Evolutionary conservation across 2,113 vertebrate genomes (phyloP), one percentile per base, ranked within the genome.

Genomic region (Baryphthengus martii): DNA sequence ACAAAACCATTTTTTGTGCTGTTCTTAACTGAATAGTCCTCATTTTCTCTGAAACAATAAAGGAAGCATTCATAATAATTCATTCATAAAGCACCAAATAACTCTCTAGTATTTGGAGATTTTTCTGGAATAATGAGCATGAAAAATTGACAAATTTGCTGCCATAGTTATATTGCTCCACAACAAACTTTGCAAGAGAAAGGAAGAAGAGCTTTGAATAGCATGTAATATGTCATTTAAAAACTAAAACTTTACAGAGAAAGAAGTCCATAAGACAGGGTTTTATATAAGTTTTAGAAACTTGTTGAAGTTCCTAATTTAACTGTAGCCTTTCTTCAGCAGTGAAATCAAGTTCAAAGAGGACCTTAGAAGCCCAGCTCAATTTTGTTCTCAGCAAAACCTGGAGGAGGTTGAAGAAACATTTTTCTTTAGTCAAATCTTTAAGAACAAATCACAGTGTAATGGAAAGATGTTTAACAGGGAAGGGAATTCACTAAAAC

Each of bases 261-360:
- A 78, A 72, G 35, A 89, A 89, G 49, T 85, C 71, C 16, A 11
- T 63, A 85, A 84, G 58, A 50, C 19, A 70, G 29, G 29, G 11
- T 88, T 94, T 94, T 95, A 82, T 89, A 21, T 66, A 96, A 95
- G 85, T 87, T 96, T 97, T 67, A 82, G 71, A 95, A 97, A 96
- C 62, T 88, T 93, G 79, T 67, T 87, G 67, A 92, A 94, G 74
- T 49, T 88, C 29, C 67, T 95, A 93, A 96, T 96, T 96, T 96
- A 93, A 89, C 66, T 71, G 62, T 39, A 95, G 50, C 37, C 63
- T 96, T 96, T 94, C 89, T 96, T 94, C 87, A 83, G 67, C 88
- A 79, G 62, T 62, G 62, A 91, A 96, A 94, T 85, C 53, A 82
- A 89, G 71, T 95, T 95, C 89, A 97, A 96, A 96, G 89, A 93